Evolutionary conservation across 1,140 invertebrate species (phyloP), one percentile per base, ranked within the genome.

Genomic region (Neocloeon triangulifer): DNA sequence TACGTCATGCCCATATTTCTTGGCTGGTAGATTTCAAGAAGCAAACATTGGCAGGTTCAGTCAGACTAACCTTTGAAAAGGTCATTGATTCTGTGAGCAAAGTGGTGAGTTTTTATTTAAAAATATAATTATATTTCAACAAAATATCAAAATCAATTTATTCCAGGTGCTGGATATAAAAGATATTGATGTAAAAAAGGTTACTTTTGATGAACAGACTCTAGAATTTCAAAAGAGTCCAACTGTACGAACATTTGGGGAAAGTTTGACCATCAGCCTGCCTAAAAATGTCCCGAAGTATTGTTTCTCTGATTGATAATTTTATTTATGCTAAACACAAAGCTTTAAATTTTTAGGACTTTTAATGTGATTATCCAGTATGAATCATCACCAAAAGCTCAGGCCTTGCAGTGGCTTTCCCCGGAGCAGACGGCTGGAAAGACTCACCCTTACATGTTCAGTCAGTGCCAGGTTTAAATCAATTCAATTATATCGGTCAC

Each of bases 401-500:
- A 71, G 37, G 88, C 79, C 12, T 55, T 96, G 12, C 82, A 91
- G 52, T 96, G 91, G 88, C 47, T 96, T 19, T 61, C 61, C 33
- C 68, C 81, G 8, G 64, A 73, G 39, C 84, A 91, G 57, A 96
- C 89, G 10, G 65, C 74, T 5, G 84, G 85, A 25, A 79, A 81
- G 53, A 62, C 68, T 39, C 63, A 80, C 44, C 88, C 89, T 1
- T 95, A 82, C 50, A 46, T 96, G 37, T 95, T 82, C 56, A 89
- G 79, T 39, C 86, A 94, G 52, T 89, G 81, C 55, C 72, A 88
- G 61, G 76, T 79, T 58, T 49, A 25, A 35, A 14, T 32, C 33
- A 8, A 13, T 30, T n/a, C 16, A n/a, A n/a, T n/a, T 5, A 16
- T 29, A 17, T 9, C 19, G 15, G 2, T 16, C 19, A 16, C 8